Base-by-base conservation (phyloP, 2,113 vertebrate species). In the Motacilla tschutschensis region DNA sequence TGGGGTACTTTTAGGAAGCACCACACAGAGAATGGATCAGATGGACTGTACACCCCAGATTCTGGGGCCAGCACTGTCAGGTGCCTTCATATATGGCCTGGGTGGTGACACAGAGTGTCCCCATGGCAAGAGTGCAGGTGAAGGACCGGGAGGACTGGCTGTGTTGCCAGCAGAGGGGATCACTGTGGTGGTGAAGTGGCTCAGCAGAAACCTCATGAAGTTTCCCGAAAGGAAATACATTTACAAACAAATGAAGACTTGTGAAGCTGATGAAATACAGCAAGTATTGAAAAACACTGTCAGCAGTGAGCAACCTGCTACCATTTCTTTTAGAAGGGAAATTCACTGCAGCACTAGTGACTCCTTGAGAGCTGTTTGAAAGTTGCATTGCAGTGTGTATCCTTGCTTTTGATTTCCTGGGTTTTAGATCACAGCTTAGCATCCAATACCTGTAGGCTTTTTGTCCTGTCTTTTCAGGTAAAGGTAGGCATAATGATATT, bases 21-120 rank as follows among this genome's bases (percentile, higher is more conserved):
- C n/a, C n/a, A 24, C 5, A 2, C 22, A 81, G n/a, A 31, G 55
- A 21, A n/a, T 16, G n/a, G 19, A n/a, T 74, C 35, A 35, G 48
- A 17, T 35, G 26, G 40, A 18, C 8, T 12, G 43, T 25, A 9
- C 16, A 14, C 3, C 9, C 28, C 31, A 51, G 31, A 14, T 51
- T 24, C 3, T 33, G 48, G 17, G 19, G 31, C 17, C 36, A 47
- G 31, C 57, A 21, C 36, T 43, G 24, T 17, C n/a, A 25, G 25
- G 16, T 46, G 40, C 14, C 14, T 44, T 55, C 28, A 31, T 21
- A 22, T 38, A 24, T 58, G 35, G 25, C 22, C 18, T 28, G 36
- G 65, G 5, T 1, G 0, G 3, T 16, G 43, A n/a, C 36, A 24
- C 36, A 38, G 16, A 44, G 31, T 19, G 31, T 5, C 13, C 38